Evolutionary conservation across 2,797 vertebrate genomes (phyloP).

Genomic region (Numenius phaeopus): DNA sequence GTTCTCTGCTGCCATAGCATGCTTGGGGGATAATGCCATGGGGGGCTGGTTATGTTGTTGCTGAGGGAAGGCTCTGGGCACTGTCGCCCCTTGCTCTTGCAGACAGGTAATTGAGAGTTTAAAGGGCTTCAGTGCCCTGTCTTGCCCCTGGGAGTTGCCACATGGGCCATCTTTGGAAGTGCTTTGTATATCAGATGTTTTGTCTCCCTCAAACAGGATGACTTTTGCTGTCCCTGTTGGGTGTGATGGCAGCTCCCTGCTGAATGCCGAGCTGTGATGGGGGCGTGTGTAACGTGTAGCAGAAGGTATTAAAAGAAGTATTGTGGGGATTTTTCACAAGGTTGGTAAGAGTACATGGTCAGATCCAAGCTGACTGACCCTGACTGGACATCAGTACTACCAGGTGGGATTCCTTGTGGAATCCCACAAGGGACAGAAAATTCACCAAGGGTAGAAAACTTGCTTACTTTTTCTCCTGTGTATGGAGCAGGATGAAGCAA

Average conservation of each 20-base stretch:
- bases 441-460: neutral
- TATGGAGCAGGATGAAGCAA: neutral
- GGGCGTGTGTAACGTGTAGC: neutral
- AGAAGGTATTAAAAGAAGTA: neutral
- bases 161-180: neutral
- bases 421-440: neutral
- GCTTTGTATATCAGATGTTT: neutral
- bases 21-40: neutral
- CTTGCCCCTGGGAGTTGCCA: neutral
- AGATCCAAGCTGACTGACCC: neutral
- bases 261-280: neutral
- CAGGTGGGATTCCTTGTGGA: neutral
- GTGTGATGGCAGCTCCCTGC: neutral
- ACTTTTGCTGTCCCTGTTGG: neutral
- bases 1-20: neutral
- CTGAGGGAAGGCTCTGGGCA: neutral
- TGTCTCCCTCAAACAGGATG: neutral
- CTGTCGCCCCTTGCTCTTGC: neutral
- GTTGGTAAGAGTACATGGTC: neutral
- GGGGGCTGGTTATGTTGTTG: neutral
- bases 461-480: rapidly evolving
- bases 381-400: neutral
- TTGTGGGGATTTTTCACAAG: neutral
- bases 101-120: neutral
- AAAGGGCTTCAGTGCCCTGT: rapidly evolving